Conservation (phyloP, 2,797 vertebrate genomes). For the Heliangelus exortis region DNA sequence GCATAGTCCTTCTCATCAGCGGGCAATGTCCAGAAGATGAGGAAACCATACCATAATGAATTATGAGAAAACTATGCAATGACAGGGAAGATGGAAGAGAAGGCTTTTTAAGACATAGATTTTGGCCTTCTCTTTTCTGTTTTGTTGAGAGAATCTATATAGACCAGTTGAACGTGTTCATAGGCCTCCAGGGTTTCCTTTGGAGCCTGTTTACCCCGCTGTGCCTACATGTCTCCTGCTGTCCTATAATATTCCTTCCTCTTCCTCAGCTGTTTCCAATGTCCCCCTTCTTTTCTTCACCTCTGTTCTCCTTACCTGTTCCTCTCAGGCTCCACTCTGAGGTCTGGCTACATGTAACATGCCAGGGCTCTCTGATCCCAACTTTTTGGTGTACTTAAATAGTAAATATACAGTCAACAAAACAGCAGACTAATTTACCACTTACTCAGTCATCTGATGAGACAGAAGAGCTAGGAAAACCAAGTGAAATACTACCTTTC, state of each 20-base stretch:
- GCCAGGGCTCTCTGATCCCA: background rate
- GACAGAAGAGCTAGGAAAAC: background rate
- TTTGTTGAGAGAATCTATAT: background rate
- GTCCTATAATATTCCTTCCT: background rate
- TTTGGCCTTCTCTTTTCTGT: background rate
- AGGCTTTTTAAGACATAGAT: background rate
- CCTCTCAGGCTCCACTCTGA: background rate
- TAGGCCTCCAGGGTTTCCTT: background rate
- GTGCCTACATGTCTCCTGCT: background rate
- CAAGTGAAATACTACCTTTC: background rate
- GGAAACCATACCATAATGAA: rapidly evolving
- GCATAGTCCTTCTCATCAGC: background rate
- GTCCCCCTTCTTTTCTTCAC: background rate
- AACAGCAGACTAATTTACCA: background rate
- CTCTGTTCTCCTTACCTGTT: background rate
- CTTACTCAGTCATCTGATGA: background rate
- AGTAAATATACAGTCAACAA: background rate
- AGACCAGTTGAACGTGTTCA: background rate
- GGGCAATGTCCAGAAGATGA: background rate
- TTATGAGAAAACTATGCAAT: background rate
- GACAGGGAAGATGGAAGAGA: background rate
- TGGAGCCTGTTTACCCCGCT: background rate
- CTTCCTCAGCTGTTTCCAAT: background rate
- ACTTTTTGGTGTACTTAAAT: background rate
- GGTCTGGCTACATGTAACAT: background rate